Percentiles rank a stretch among this genome's conserved stretches.
Evolutionary conservation across 2,113 vertebrate genomes (phyloP).

Genomic region (Sorex araneus): DNA sequence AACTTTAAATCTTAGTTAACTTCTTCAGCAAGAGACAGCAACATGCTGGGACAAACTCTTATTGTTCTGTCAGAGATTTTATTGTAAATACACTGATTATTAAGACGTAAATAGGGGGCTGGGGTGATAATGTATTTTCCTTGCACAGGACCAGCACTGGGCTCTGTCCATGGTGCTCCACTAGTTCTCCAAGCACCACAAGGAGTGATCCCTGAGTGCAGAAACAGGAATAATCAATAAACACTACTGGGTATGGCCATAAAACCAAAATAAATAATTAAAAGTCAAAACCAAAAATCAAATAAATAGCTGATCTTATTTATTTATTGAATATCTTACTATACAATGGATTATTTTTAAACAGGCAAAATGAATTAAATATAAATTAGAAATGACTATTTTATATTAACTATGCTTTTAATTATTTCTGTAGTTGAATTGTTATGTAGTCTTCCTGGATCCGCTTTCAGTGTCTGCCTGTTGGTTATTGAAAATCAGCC

Average conservation of each 20-base stretch:
- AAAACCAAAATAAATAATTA: too few species aligned
- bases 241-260: too few species aligned
- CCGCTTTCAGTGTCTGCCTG: neutral
- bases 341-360: neutral
- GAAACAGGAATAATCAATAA: too few species aligned
- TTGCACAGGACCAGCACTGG: too few species aligned
- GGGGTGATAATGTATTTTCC: too few species aligned
- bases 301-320: too few species aligned
- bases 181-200: too few species aligned
- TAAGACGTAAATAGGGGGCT: neutral
- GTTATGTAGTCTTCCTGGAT: neutral
- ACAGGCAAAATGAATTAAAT: conserved; percentile 31
- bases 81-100: neutral
- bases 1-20: neutral
- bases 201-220: too few species aligned
- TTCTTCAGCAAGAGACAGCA: neutral
- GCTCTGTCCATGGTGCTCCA: too few species aligned
- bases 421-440: neutral
- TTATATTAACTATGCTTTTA: neutral
- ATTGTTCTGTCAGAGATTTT: neutral
- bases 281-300: too few species aligned
- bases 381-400: too few species aligned
- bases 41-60: neutral
- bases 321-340: neutral
- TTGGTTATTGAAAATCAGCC: neutral